Base-by-base conservation (phyloP, 2,888 invertebrate species). In the Cactoblastis cactorum region DNA sequence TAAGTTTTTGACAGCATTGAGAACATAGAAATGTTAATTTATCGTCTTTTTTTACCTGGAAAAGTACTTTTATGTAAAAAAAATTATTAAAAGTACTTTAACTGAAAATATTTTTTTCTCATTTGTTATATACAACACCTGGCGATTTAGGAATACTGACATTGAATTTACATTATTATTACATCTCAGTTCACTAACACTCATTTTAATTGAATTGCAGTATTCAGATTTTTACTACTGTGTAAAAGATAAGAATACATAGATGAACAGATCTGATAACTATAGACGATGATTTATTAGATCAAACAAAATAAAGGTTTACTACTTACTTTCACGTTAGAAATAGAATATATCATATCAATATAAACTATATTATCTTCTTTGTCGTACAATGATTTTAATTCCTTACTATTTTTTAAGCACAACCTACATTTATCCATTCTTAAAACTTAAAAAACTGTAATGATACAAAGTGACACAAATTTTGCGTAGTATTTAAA, bases 341-440 rank as follows among this genome's bases (percentile, higher is more conserved):
- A 56, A 22, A 83, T 43, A 39, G 62, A 69, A 52, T 58, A 61
- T 41, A 82, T 63, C 71, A 81, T 83, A 52, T 66, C 63, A 18
- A 67, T 62, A 57, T 65, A 75, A 4, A 73, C 61, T 35, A 62
- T 58, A n/a, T 59, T 64, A 28, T 66, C 53, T 47, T 61, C 55
- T 33, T 43, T 51, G 2, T 67, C 61, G 56, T 62, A 63, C 50
- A 83, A 49, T 41, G 68, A 71, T 22, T 60, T 53, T 32, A 71
- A 28, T 41, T 61, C 74, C 55, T 67, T 75, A 37, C 65, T 57
- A 32, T 49, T 35, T 51, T 53, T 57, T 53, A 82, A 65, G 60
- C 83, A 83, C 63, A 75, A 66, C 50, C 82, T 71, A 61, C 83
- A 83, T 59, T 67, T 71, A 14, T 67, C 56, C 74, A 77, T 76